A percentile compares a stretch with the other conserved stretches of the same genome.
These are phyloP conservation scores for Patella vulgata DNA, from an alignment of 1,140 invertebrate genomes.

Conservation along the genomic window DNA sequence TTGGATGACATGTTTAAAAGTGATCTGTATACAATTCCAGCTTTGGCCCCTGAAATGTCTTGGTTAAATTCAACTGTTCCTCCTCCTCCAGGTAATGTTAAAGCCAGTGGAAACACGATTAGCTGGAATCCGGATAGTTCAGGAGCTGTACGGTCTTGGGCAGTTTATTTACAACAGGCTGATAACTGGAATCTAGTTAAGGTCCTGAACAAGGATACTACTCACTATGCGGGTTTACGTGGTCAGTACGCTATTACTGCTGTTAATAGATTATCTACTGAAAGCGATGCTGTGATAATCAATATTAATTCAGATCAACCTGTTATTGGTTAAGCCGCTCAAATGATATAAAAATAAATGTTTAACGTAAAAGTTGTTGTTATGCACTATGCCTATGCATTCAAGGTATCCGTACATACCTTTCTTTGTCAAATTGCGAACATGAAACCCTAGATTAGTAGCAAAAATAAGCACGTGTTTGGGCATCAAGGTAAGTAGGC, in stretches of 20 bases:
- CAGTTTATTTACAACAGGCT: not conserved
- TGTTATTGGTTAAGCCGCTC: no score
- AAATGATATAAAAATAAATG: no score
- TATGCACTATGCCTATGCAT: no score
- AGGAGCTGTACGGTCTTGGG: slow-evolving; percentile 1
- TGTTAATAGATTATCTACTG: slow-evolving; percentile 5
- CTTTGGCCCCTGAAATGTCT: slow-evolving; percentile 41
- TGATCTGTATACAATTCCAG: slow-evolving; percentile 35
- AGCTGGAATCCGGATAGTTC: slow-evolving; percentile 1
- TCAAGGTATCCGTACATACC: no score
- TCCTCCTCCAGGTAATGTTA: not conserved
- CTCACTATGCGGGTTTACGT: not conserved
- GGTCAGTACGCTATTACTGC: slow-evolving; percentile 11
- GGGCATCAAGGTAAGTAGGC: no score
- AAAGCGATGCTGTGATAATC: not conserved
- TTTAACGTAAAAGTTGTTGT: no score
- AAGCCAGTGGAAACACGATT: not conserved
- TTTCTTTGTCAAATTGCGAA: no score
- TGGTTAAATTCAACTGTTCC: slow-evolving; percentile 33
- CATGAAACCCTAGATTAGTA: no score
- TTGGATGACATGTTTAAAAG: slow-evolving; percentile 39
- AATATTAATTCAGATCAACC: not conserved
- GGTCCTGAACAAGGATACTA: not conserved
- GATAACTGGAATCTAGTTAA: slow-evolving; percentile 8
- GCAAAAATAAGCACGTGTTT: no score